Evolutionary conservation across 2,888 invertebrate genomes (phyloP).

Genomic region (Campoplex nolae): DNA sequence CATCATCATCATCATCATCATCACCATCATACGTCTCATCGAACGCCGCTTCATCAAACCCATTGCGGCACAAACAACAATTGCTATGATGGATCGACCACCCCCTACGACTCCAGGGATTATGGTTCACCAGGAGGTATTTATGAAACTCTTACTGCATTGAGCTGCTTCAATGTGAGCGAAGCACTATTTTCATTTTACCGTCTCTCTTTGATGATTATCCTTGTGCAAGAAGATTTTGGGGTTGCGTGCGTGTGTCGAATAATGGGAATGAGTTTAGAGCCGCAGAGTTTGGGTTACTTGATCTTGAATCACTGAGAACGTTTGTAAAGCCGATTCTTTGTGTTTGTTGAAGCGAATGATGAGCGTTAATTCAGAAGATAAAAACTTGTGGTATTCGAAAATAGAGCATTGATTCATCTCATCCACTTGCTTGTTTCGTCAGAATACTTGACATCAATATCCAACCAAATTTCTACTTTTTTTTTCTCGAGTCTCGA

Average conservation of each 20-base stretch:
- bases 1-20: slow-evolving; percentile 80
- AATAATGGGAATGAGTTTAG: slow-evolving; percentile 1
- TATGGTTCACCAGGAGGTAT: slow-evolving; percentile 83
- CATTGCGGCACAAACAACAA: slow-evolving; percentile 85
- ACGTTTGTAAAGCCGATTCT: neutral
- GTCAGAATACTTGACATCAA: neutral
- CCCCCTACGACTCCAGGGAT: slow-evolving; percentile 84
- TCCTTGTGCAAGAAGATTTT: neutral
- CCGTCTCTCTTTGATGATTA: slow-evolving; percentile 28
- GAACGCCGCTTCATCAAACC: slow-evolving; percentile 81
- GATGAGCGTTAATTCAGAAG: neutral
- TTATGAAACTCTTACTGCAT: slow-evolving; percentile 46
- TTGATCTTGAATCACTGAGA: slow-evolving; percentile 9
- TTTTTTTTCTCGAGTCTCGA: neutral
- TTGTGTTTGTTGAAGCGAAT: neutral
- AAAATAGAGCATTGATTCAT: neutral
- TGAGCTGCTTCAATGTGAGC: neutral
- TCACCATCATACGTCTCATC: slow-evolving; percentile 78
- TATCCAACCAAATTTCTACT: neutral
- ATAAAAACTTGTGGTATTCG: neutral
- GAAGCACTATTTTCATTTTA: slow-evolving; percentile 15
- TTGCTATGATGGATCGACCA: slow-evolving; percentile 85
- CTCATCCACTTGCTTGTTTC: neutral
- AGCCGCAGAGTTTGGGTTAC: neutral
- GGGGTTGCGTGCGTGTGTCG: neutral